Conservation (phyloP, 2,113 vertebrate species). For the Nanger granti region DNA sequence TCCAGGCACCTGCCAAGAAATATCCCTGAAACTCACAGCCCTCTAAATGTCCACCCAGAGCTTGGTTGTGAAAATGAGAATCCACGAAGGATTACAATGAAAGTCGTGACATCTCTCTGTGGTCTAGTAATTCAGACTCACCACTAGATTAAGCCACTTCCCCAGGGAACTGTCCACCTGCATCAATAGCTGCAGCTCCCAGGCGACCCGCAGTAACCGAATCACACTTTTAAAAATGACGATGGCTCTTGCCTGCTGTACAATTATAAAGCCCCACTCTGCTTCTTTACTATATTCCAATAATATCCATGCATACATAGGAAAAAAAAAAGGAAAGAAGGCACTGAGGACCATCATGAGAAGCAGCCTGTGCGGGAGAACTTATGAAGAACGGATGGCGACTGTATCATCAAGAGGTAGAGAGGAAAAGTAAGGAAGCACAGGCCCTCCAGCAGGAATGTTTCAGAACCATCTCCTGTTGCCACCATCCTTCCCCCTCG, state of each 20-base stretch:
- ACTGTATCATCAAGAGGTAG: fast-evolving
- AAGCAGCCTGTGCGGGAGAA: not conserved
- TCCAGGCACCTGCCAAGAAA: not conserved
- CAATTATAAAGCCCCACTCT: not conserved
- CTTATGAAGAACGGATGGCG: fast-evolving
- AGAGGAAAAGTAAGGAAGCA: not conserved
- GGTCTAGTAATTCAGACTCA: too few relatives aligned
- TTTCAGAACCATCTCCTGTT: fast-evolving
- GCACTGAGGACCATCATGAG: not conserved
- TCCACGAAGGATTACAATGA: fast-evolving
- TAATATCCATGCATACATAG: fast-evolving
- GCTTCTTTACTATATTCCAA: not conserved
- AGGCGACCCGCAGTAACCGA: not conserved
- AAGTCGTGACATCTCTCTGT: not conserved
- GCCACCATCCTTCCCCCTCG: not conserved
- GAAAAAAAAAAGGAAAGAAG: not conserved
- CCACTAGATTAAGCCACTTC: not conserved
- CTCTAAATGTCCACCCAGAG: not conserved
- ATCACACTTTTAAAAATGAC: not conserved
- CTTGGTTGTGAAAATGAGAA: not conserved
- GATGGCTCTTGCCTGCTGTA: fast-evolving
- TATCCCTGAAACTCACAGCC: fast-evolving
- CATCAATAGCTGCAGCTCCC: not conserved
- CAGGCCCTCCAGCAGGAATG: fast-evolving
- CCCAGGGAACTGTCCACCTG: not conserved